Evolutionary conservation across 2,888 invertebrate genomes (phyloP), one percentile per base, ranked within the genome.

Genomic region (Fragum fragum): DNA sequence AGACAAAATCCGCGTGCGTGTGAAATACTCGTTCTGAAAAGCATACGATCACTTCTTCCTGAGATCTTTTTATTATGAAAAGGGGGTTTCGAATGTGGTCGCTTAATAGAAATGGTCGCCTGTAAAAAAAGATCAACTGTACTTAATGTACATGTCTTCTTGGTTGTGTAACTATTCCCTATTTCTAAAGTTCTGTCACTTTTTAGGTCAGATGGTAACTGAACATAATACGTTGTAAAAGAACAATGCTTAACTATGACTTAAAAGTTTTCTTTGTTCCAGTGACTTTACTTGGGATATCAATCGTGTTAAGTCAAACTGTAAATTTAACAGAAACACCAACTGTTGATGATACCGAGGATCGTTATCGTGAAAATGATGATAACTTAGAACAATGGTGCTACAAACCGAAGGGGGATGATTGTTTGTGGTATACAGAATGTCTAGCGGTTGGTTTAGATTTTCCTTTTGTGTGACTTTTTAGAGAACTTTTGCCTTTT

Each of bases 391-490:
- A 47, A 57, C 57, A 23, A 14, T 78, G 77, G 77, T 79, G 78
- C 23, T 70, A 59, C 16, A 42, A 70, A 23, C 73, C 78, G 0
- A 28, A 68, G 7, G 78, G 78, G 0, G 57, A 68, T 7, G 69
- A 73, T 23, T 78, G 73, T 26, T 28, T 26, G 14, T 78, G 78
- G 73, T 78, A 78, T 32, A 68, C 39, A n/a, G 47, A 69, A 23
- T 78, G 78, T 47, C 53, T 78, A 1, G 72, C 57, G 9, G 78
- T 78, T 32, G 57, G 70, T 26, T 18, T 16, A 47, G 32, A 3
- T 36, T 36, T 9, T 36, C 32, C n/a, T 53, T 53, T 7, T n/a
- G 53, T 16, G n/a, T 21, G 21, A 11, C 6, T 53, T 53, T 53
- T 53, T n/a, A n/a, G 11, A 53, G 9, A 11, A 11, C 9, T n/a